Evolutionary conservation across 2,888 invertebrate species (phyloP), one percentile per base, ranked within the genome.

Genomic region (Polylopha cassiicola): DNA sequence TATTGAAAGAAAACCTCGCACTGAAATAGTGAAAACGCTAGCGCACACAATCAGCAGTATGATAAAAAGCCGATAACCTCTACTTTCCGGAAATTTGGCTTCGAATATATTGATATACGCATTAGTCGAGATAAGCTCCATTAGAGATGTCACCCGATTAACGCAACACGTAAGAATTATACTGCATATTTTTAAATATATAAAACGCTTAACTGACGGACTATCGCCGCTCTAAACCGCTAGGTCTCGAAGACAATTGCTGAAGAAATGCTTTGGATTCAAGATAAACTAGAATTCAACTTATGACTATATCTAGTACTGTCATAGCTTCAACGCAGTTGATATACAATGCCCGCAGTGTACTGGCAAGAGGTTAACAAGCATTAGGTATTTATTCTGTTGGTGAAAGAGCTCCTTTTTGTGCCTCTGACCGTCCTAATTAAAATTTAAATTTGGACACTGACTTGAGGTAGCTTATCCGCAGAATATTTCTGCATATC

Each of bases 391-490:
- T 73, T 69, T 65, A 63, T 68, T 68, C 67, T 66, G 66, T 66
- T 67, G 68, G 67, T 67, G 72, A 69, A 70, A 71, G 55, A 61
- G 49, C 60, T 58, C 55, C 62, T 57, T 56, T 49, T 61, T 47
- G 55, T 65, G 63, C 61, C 59, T 60, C 60, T 51, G 53, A 45
- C 53, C 64, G 74, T 58, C 71, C 77, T 65, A 75, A 79, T 79
- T 78, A 66, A 76, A 73, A 69, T 73, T 73, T 70, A 68, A 75
- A 70, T 75, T 71, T 70, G 67, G 67, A 76, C 51, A 58, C 54
- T 56, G 53, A 62, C 60, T 68, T 58, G 36, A 45, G 54, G 38
- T 59, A 56, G 55, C 13, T 53, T 57, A 61, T 53, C 48, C 34
- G 7, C 11, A 23, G 23, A 23, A 30, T 28, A 34, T 30, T 34